These are phyloP conservation scores for Solea solea DNA, from an alignment of 2,113 vertebrate genomes.

Conservation along the genomic window DNA sequence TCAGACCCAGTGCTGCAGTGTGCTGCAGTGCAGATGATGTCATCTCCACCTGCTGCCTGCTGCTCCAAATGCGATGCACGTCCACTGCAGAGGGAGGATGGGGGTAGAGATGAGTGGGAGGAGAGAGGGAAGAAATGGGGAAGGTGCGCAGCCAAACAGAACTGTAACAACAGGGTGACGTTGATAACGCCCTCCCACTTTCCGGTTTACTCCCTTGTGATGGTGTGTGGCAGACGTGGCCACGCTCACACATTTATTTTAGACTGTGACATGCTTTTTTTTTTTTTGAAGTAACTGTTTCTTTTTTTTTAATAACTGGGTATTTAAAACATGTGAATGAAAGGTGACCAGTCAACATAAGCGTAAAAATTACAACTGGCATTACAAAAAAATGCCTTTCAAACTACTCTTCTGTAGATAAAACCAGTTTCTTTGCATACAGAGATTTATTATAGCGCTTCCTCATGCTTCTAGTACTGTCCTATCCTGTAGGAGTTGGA, in stretches of 20 bases:
- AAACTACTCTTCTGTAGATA: conserved; percentile 1
- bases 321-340: conserved; percentile 7
- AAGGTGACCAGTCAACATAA: background rate
- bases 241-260: conserved; percentile 55
- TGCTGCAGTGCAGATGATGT: conserved; percentile 89
- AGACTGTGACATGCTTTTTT: conserved; percentile 43
- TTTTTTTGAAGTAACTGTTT: background rate
- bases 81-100: conserved; percentile 82
- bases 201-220: conserved; percentile 73
- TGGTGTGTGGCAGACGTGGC: conserved; percentile 62
- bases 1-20: conserved; percentile 86
- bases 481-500: conserved; percentile 6
- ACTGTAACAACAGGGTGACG: conserved; percentile 70
- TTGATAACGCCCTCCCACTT: conserved; percentile 46
- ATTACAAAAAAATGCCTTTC: background rate
- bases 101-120: conserved; percentile 67
- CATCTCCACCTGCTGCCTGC: conserved; percentile 85
- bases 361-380: background rate
- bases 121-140: conserved; percentile 64
- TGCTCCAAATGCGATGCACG: conserved; percentile 85
- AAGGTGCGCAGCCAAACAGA: conserved; percentile 74
- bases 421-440: background rate
- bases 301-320: background rate
- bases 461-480: background rate
- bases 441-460: background rate